Evolutionary conservation across 2,797 vertebrate species (phyloP), one percentile per base, ranked within the genome.

Genomic region (Platalea minor): DNA sequence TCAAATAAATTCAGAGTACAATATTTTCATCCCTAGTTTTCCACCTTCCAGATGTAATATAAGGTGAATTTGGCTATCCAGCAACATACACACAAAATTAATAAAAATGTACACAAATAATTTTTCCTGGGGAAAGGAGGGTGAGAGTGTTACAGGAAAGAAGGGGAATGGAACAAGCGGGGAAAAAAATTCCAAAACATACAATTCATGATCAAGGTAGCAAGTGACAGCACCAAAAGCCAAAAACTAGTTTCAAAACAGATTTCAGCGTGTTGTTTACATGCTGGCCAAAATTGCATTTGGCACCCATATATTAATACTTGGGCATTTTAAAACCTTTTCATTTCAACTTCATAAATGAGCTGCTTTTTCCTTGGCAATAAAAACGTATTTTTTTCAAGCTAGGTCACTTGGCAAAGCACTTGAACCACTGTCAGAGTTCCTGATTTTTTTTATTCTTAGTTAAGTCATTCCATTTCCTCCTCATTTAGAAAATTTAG

Each of bases 381-480:
- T 56, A 61, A 86, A 91, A 78, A 12, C 1, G 0, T 84, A 37
- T 88, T 93, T 94, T 93, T 94, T 95, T 90, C 56, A 94, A 95
- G 88, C n/a, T 93, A 75, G 50, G 82, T 93, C 82, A 91, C 68
- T 92, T 95, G 89, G 89, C 76, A 95, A 94, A 93, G 50, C n/a
- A 81, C 25, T 79, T 63, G 51, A 95, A 65, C 9, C 7, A 69
- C 37, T 48, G 53, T 72, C 69, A 93, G 85, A 85, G 48, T 73
- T 93, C 50, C 54, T 86, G 37, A 41, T n/a, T 61, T 70, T 67
- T 67, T 41, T 77, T 25, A 65, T 85, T 77, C 50, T 73, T 61
- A 72, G 17, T 50, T 54, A 96, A 93, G n/a, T 53, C 18, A 79
- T 69, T 90, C 39, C 0, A 86, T 93, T 95, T 95, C 39, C 43